phyloP scores from a whole-genome alignment of 2,888 invertebrate genomes.

The Chironomus tentans region DNA sequence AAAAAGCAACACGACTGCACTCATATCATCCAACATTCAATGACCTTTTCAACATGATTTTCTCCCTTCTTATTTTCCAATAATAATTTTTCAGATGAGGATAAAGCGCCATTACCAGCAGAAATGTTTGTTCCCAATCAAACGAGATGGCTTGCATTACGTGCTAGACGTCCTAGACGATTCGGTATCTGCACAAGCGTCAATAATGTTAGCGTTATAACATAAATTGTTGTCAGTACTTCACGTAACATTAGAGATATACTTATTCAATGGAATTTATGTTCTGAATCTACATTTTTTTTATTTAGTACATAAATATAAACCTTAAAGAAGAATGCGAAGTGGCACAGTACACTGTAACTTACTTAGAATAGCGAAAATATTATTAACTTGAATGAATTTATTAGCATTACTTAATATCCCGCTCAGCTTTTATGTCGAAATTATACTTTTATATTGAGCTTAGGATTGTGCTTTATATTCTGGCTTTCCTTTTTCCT shows the following conservation, averaged over 20 bases:
- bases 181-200: not conserved
- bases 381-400: no score
- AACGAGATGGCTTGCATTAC: slow-evolving; percentile 74
- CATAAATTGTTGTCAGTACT: slow-evolving; percentile 6
- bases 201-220: slow-evolving; percentile 14
- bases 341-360: no score
- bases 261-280: not conserved
- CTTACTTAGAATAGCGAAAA: no score
- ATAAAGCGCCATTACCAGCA: slow-evolving; percentile 66
- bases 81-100: slow-evolving; percentile 36
- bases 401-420: no score
- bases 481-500: no score
- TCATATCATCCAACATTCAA: not conserved
- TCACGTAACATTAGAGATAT: no score
- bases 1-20: no score
- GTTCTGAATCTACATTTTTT: not conserved
- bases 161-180: slow-evolving; percentile 44
- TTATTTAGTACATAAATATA: not conserved
- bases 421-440: no score
- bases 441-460: no score
- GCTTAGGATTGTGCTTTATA: no score
- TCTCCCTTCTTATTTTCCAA: not conserved
- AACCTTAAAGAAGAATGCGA: no score
- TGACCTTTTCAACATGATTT: not conserved
- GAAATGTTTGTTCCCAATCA: slow-evolving; percentile 92